Base-by-base conservation (phyloP, 2,888 invertebrate species). In the Isotomurus palustris region DNA sequence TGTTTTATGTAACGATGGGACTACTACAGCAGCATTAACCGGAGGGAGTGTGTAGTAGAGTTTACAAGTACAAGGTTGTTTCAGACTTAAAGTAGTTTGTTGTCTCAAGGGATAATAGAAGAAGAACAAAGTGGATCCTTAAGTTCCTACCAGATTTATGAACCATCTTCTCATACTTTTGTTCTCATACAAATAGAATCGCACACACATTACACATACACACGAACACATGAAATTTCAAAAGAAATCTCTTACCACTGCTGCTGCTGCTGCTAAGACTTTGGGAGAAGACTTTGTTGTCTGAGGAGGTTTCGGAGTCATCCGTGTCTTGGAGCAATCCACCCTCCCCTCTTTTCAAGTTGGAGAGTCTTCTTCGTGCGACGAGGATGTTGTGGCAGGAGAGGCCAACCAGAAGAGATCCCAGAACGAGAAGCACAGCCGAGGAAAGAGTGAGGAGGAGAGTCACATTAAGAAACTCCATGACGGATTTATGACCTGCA, bases 401-500 rank as follows among this genome's bases (percentile, higher is more conserved):
- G 36, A 43, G 51, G 40, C 57, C 59, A 2, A 64, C 45, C 8
- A 55, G 36, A 53, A 65, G 50, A 56, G 56, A 50, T 38, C 58
- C 60, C 17, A 67, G 58, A 27, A 63, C 62, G 28, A 66, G 41
- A 35, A 58, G 38, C 21, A 60, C 57, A 45, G 52, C 40, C 44
- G 59, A 53, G 35, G 64, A 55, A 51, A 66, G 53, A 32, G 57
- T 60, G 44, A 66, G 27, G 29, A 62, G 50, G 43, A 66, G 60
- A 48, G 62, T 61, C 61, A 62, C 64, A 60, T 62, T 63, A 61
- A 59, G 63, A 63, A 66, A 63, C 49, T 53, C 58, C 21, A 48
- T 54, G 58, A 62, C 47, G 56, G 60, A 60, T 60, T 60, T 60
- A 60, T 60, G 56, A 45, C 50, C 47, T 50, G 53, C 49, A 21